Evolutionary conservation across 2,888 invertebrate genomes (phyloP), one percentile per base, ranked within the genome.

Genomic region (Danaus chrysippus): DNA sequence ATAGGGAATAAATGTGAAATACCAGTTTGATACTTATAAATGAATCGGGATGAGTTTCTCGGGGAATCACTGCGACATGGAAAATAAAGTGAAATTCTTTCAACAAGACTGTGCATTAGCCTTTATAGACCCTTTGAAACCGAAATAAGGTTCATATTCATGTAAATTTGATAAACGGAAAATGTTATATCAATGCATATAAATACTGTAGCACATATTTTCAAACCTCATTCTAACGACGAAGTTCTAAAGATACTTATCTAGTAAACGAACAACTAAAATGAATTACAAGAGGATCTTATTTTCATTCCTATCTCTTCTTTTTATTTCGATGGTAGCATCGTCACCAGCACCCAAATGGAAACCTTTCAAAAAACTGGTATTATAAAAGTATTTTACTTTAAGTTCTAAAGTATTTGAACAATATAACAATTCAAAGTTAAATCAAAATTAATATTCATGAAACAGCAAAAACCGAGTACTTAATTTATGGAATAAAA

Each of bases 331-430:
- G 8, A 53, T 67, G n/a, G 73, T 73, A 5, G 61, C 66, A 9
- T 73, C 70, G 0, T 71, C 72, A 5, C 77, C 71, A 0, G 73
- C 71, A 1, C 76, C 77, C 0, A 71, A 67, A 53, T 76, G 76
- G 74, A 77, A 74, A 19, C 63, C 70, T 0, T 77, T 76, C 19
- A 76, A 76, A 57, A 76, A 74, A 70, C 63, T 78, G 66, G 77
- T 77, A 23, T 23, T 23, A 23, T 23, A 23, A 3, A 23, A 23
- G 23, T 23, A 23, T 23, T 23, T 23, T 3, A 23, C 23, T 3
- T 23, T 3, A 23, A 1, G 23, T 23, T 3, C 23, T 23, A 23
- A 23, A 23, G 3, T 23, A 23, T 3, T 23, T 23, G 23, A 3
- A 3, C 23, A 23, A 23, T 23, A 23, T 23, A 23, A 23, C 23